A percentile compares a stretch with the other conserved stretches of the same genome.
Conservation (phyloP, 2,797 vertebrate species). For the Prionace glauca region DNA sequence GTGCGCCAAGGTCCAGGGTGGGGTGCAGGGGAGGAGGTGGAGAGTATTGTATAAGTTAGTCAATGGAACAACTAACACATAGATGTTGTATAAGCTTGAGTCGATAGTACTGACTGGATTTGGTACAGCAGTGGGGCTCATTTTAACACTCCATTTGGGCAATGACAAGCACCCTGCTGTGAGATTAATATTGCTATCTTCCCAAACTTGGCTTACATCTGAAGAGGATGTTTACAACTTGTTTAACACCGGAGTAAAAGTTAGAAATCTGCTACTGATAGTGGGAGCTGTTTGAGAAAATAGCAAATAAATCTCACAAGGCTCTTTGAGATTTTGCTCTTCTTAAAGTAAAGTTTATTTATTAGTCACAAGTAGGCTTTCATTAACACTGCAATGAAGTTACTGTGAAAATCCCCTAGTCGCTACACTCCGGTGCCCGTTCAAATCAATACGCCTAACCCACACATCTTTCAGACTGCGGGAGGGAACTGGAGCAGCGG, state of each 20-base stretch:
- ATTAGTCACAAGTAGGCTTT: no score
- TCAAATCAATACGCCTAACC: no score
- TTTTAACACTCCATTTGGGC: neutral
- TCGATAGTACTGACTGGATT: neutral
- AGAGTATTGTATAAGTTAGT: neutral
- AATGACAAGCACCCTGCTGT: neutral
- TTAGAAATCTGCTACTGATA: neutral
- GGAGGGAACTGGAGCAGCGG: no score
- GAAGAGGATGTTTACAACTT: neutral
- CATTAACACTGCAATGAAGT: no score
- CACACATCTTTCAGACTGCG: no score
- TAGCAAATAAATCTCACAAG: neutral
- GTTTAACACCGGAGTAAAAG: neutral
- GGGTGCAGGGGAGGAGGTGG: no score
- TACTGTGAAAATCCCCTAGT: no score
- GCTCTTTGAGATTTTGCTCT: neutral
- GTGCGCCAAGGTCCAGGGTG: neutral
- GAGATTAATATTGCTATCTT: neutral
- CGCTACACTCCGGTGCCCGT: no score
- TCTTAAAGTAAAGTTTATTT: no score
- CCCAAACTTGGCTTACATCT: neutral
- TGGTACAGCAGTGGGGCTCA: neutral
- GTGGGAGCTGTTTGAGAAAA: neutral
- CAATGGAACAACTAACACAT: neutral
- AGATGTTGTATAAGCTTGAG: neutral